Conservation (phyloP, 2,888 invertebrate species). For the Pristionchus entomophagus region DNA sequence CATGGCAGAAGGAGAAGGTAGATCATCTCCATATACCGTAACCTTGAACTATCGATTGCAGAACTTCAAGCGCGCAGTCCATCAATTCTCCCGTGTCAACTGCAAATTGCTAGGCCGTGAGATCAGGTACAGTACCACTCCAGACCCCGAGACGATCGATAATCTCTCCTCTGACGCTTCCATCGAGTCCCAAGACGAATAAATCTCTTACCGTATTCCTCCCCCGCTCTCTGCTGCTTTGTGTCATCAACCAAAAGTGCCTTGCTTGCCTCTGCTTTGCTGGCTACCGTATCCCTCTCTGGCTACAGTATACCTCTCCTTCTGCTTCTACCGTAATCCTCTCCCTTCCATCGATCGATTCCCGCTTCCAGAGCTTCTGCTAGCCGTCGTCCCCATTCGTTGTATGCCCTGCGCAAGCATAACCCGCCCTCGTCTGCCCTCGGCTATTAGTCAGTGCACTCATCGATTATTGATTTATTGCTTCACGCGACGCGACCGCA, state of each 20-base stretch:
- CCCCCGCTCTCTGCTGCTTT: background rate
- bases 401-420: constrained; percentile 45
- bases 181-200: background rate
- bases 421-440: constrained; percentile 32
- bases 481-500: constrained; percentile 10
- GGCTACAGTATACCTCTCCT: background rate
- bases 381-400: constrained; percentile 45
- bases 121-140: constrained; percentile 67
- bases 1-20: constrained; percentile 73
- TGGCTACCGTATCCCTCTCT: background rate
- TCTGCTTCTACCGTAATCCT: background rate
- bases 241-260: background rate
- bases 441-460: constrained; percentile 10
- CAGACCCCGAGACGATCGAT: constrained; percentile 13
- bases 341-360: constrained; percentile 30
- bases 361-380: constrained; percentile 45
- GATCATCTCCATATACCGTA: background rate
- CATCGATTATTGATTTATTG: constrained; percentile 1
- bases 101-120: constrained; percentile 74
- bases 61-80: constrained; percentile 74
- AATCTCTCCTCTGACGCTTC: background rate
- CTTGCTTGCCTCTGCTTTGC: background rate
- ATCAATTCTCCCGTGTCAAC: constrained; percentile 73
- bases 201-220: constrained; percentile 19
- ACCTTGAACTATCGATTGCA: constrained; percentile 53